phyloP scores from a whole-genome alignment of 1,140 invertebrate genomes.

The Bicyclus anynana region DNA sequence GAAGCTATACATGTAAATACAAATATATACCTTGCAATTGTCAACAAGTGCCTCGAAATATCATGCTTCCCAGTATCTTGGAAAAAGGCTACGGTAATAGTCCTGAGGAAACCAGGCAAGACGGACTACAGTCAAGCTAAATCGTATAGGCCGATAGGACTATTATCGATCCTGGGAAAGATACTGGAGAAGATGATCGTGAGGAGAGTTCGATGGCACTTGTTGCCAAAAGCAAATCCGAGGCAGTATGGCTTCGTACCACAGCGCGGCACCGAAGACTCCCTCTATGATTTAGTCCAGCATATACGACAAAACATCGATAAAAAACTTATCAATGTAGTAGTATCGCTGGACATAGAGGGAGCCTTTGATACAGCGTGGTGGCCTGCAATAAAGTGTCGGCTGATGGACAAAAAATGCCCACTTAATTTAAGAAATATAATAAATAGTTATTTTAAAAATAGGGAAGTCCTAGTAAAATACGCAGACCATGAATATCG shows the following conservation, averaged over 20 bases:
- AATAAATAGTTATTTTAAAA: neutral
- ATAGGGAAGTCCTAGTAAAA: neutral
- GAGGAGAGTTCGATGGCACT: neutral
- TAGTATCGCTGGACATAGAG: conserved; percentile 28
- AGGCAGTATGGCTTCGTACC: conserved; percentile 10
- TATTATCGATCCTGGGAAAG: conserved; percentile 1
- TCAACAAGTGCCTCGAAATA: neutral
- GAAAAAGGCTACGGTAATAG: neutral
- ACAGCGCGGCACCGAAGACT: conserved; percentile 7
- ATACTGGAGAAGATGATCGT: neutral
- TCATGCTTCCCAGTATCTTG: neutral
- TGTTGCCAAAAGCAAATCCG: neutral
- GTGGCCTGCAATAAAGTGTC: conserved; percentile 2
- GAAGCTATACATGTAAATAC: neutral
- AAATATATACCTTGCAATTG: neutral
- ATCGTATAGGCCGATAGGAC: neutral
- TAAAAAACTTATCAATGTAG: neutral
- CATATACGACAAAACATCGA: conserved; percentile 6
- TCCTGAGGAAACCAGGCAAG: conserved; percentile 8
- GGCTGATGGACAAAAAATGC: neutral
- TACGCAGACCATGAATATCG: neutral
- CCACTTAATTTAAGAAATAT: neutral
- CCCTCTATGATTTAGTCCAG: conserved; percentile 9
- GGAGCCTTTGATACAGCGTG: conserved; percentile 8
- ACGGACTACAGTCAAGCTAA: neutral